phyloP scores from a whole-genome alignment of 2,113 vertebrate species.

The Oncorhynchus masou region DNA sequence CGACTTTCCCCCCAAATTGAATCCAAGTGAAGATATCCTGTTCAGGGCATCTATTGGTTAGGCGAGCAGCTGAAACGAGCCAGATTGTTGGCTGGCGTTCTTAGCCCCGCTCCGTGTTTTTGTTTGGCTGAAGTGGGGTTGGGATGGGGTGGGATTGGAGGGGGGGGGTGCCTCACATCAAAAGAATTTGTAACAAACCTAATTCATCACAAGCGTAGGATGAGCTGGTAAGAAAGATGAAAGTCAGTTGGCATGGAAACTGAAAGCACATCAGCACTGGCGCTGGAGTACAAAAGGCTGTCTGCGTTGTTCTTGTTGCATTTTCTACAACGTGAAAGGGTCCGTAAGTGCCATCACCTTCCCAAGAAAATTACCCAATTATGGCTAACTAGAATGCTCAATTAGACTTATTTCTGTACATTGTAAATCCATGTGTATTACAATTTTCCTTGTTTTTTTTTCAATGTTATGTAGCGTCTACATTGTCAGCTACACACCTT shows the following conservation, averaged over 20 bases:
- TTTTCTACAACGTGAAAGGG: slow-evolving; percentile 63
- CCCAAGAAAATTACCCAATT: slow-evolving; percentile 78
- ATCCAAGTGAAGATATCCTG: slow-evolving; percentile 75
- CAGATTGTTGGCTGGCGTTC: slow-evolving; percentile 77
- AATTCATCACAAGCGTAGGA: slow-evolving; percentile 84
- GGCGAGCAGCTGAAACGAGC: slow-evolving; percentile 66
- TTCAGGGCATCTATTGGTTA: slow-evolving; percentile 67
- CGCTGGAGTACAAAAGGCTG: slow-evolving; percentile 75
- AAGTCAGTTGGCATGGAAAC: slow-evolving; percentile 86
- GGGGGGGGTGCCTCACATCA: slow-evolving; percentile 69
- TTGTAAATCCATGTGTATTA: slow-evolving; percentile 52
- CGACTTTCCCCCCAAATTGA: slow-evolving; percentile 67
- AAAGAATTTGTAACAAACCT: slow-evolving; percentile 86
- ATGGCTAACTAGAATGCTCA: slow-evolving; percentile 73
- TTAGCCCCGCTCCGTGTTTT: slow-evolving; percentile 68
- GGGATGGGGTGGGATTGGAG: slow-evolving; percentile 11
- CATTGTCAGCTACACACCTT: background rate
- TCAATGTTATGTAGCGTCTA: no score
- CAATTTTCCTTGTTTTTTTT: slow-evolving; percentile 30
- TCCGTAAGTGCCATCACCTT: slow-evolving; percentile 76
- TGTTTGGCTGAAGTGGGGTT: slow-evolving; percentile 78
- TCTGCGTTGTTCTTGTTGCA: slow-evolving; percentile 62
- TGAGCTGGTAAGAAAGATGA: slow-evolving; percentile 85
- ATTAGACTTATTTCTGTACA: slow-evolving; percentile 54
- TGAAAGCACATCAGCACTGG: slow-evolving; percentile 79